A percentile compares a stretch with the other conserved stretches of the same genome.
Conservation (phyloP, 2,113 vertebrate species). For the Grammomys surdaster region DNA sequence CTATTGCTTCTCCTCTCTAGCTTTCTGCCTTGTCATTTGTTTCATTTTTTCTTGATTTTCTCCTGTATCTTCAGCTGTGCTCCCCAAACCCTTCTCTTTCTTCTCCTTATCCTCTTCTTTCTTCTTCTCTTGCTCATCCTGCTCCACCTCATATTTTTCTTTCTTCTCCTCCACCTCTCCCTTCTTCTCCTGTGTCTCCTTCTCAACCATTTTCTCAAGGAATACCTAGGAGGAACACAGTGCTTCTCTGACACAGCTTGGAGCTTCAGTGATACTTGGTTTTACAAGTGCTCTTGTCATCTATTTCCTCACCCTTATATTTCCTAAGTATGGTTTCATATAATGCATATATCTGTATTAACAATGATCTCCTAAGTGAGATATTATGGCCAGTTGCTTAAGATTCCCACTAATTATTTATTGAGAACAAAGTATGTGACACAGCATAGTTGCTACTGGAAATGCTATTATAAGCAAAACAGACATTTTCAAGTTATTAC, state of each 20-base stretch:
- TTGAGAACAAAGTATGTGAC: neutral
- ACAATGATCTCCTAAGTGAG: neutral
- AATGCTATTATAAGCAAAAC: neutral
- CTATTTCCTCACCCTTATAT: neutral
- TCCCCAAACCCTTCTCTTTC: neutral
- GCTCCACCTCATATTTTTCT: neutral
- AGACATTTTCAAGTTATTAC: neutral
- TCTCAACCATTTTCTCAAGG: neutral
- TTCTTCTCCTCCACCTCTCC: neutral
- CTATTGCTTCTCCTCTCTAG: neutral
- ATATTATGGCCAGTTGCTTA: neutral
- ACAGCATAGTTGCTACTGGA: neutral
- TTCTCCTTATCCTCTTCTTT: neutral
- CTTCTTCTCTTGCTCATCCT: neutral
- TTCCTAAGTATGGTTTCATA: neutral
- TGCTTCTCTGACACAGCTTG: neutral
- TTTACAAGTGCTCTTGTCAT: neutral
- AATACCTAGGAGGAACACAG: neutral
- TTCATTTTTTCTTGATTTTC: constrained; percentile 2
- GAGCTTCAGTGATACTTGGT: neutral
- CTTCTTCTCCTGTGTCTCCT: neutral
- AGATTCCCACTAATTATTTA: neutral
- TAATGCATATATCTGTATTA: neutral
- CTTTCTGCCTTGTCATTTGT: neutral
- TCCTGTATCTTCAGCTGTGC: neutral